Evolutionary conservation across 2,888 invertebrate species (phyloP), one percentile per base, ranked within the genome.

Genomic region (Lacanobia wlatinum): DNA sequence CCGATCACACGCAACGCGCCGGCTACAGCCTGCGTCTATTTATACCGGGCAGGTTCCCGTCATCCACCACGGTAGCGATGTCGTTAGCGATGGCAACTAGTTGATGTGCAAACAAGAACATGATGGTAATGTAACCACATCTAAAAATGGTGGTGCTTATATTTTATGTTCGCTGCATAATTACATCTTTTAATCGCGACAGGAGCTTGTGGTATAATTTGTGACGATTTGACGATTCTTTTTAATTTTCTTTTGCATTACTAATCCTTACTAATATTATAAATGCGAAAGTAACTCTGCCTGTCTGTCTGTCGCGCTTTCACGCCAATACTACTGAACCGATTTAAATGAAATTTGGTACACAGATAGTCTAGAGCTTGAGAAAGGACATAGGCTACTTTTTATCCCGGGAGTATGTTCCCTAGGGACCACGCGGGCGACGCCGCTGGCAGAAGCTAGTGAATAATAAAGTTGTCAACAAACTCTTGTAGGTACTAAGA

Each of bases 31-130:
- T 60, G 76, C 28, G 66, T 58, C 84, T 82, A 82, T 82, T 82
- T 71, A 82, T 82, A 82, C 21, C 84, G 53, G 77, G 77, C 82
- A 80, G 82, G 82, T 84, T 83, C 76, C 64, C 60, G 43, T 61
- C 62, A 71, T 56, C 65, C 56, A 18, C 28, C 28, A n/a, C 48
- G 8, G 5, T 28, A n/a, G 40, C 60, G 16, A 40, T 38, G 55
- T 72, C 65, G 68, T 63, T 48, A 77, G 59, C 58, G 46, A 64
- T 52, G 61, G 63, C 50, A 72, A 53, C 50, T 56, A 38, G 53
- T 34, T 43, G 28, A 50, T 46, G 66, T 4, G 40, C 53, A 4
- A 6, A 50, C 62, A 18, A 28, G 66, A n/a, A 21, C 23, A n/a
- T 8, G 16, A 23, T n/a, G 43, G 6, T 72, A 46, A 48, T 62